Evolutionary conservation across 2,797 vertebrate species (phyloP).

Genomic region (Psittacula echo): DNA sequence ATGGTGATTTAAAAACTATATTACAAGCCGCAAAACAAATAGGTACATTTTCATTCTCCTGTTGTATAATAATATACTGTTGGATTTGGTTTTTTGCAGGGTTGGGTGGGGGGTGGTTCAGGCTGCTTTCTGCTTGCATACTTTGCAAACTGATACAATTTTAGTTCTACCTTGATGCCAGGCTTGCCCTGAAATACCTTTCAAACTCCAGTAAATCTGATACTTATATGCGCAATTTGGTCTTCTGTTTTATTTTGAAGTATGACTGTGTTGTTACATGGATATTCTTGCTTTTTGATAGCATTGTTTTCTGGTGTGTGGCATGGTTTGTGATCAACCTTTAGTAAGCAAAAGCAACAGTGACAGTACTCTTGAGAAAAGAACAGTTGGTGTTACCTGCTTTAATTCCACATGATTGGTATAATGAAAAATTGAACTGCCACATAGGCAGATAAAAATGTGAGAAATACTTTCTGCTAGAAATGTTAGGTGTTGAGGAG

Average conservation of each 20-base stretch:
- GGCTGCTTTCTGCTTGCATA: not conserved
- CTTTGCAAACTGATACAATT: not conserved
- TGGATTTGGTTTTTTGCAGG: not conserved
- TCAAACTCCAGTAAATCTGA: not conserved
- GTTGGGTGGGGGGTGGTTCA: not conserved
- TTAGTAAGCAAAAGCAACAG: not conserved
- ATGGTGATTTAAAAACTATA: conserved; percentile 88
- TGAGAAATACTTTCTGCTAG: not conserved
- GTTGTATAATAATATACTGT: not conserved
- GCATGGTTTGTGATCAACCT: not conserved
- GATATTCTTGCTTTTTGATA: not conserved
- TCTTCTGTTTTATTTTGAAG: not conserved
- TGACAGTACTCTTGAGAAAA: not conserved
- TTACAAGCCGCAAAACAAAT: conserved; percentile 93
- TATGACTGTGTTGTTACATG: not conserved
- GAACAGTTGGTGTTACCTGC: not conserved
- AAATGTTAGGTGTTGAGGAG: not conserved
- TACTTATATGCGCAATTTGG: not conserved
- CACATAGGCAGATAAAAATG: not conserved
- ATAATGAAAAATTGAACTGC: not conserved
- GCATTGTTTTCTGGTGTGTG: not conserved
- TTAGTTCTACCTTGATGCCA: not conserved
- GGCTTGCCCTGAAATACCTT: not conserved
- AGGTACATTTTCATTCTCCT: conserved; percentile 77
- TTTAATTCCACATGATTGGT: not conserved